Evolutionary conservation across 2,888 invertebrate genomes (phyloP), one percentile per base, ranked within the genome.

Genomic region (Helicoverpa assulta): DNA sequence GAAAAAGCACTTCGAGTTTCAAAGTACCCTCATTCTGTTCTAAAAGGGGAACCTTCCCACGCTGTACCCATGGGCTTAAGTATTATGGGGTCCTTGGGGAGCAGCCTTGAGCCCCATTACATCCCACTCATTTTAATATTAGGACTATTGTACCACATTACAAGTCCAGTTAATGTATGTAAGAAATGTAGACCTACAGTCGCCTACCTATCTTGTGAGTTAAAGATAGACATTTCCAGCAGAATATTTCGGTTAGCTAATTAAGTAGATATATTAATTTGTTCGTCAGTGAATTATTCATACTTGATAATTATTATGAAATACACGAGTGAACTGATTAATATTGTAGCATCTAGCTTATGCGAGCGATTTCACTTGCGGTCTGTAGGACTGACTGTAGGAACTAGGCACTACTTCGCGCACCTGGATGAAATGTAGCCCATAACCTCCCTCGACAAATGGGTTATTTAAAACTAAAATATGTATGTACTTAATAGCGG

Each of bases 101-200:
- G 63, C 16, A 63, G 21, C 43, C 55, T 64, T 70, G 50, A 12
- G 21, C 10, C 14, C 55, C 62, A 80, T 70, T 80, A 76, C 43
- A 21, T 8, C 67, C 64, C 64, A 70, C 67, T 76, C 58, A 62
- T 67, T 70, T 64, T 67, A 76, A 70, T 70, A 81, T 67, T 61
- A 76, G 70, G 59, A 67, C 70, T 69, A 62, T 65, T 76, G 76
- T 80, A 52, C n/a, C 16, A 54, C 51, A 66, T 66, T 70, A 26
- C 16, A 40, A 56, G 54, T 40, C 3, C 54, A 43, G 18, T 18
- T 53, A 69, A 75, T 62, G 54, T 43, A 0, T 54, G 65, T 53
- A 59, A 47, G 2, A 21, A 26, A 12, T 0, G 40, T 26, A 65
- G 76, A 53, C 61, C 18, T 7, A 8, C n/a, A 26, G 62, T 18